These are phyloP conservation scores for Melopsittacus undulatus DNA, from an alignment of 2,797 vertebrate species.

Conservation along the genomic window DNA sequence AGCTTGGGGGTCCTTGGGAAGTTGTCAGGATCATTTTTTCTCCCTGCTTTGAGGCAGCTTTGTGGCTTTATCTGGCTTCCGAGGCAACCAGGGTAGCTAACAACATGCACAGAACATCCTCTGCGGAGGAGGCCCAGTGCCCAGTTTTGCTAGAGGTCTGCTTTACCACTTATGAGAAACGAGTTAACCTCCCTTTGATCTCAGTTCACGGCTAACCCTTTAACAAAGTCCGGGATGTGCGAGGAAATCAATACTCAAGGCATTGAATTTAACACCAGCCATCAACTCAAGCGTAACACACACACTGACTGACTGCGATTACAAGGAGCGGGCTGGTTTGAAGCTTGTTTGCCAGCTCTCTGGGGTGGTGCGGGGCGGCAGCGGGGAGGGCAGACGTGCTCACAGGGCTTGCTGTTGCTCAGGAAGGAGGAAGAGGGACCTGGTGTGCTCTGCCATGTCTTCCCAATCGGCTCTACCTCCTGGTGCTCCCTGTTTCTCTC, in stretches of 20 bases:
- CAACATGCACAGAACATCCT: constrained; percentile 46
- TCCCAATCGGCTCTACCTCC: not conserved
- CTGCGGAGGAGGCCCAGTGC: constrained; percentile 21
- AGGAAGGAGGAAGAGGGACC: not conserved
- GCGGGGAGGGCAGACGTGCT: not conserved
- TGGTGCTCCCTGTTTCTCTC: not conserved
- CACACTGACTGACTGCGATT: constrained; percentile 59
- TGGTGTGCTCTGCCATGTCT: not conserved
- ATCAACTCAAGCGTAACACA: constrained; percentile 73
- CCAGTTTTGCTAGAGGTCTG: constrained; percentile 63
- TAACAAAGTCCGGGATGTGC: constrained; percentile 73
- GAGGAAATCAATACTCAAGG: constrained; percentile 76
- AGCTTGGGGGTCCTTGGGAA: not conserved
- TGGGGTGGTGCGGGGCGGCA: not conserved
- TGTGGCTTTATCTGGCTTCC: constrained; percentile 34
- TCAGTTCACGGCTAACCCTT: constrained; percentile 71
- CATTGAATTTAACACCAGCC: constrained; percentile 73
- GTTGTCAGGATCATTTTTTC: constrained; percentile 3
- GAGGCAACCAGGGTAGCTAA: not conserved
- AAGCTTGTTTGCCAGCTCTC: constrained; percentile 63
- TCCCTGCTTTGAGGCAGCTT: constrained; percentile 5
- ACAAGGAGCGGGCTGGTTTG: constrained; percentile 47
- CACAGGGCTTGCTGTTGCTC: not conserved
- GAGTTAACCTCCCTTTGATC: constrained; percentile 79
- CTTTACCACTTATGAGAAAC: constrained; percentile 68